A percentile compares a stretch with the other conserved stretches of the same genome.
Evolutionary conservation across 2,888 invertebrate species (phyloP).

Genomic region (Phasia obesa): DNA sequence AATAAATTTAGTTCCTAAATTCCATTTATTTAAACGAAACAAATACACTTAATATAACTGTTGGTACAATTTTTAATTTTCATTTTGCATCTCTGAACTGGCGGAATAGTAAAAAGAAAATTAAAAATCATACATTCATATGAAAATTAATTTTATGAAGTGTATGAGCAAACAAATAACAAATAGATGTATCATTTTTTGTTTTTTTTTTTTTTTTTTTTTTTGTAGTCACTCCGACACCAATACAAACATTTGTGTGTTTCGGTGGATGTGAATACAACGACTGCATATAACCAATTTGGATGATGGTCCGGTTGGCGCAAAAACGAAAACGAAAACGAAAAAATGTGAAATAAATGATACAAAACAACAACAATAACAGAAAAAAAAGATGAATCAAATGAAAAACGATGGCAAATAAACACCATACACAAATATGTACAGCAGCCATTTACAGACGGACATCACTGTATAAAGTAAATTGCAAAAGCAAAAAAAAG

Average conservation of each 20-base stretch:
- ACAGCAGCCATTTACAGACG: not conserved
- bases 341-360: slow-evolving; percentile 47
- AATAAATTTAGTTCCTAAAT: too few species aligned
- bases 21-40: not conserved
- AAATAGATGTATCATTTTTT: slow-evolving; percentile 50
- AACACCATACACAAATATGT: slow-evolving; percentile 30
- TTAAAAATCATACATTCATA: slow-evolving; percentile 61
- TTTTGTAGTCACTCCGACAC: slow-evolving; percentile 21
- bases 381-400: slow-evolving; percentile 46
- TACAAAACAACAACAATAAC: slow-evolving; percentile 41
- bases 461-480: slow-evolving; percentile 39
- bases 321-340: slow-evolving; percentile 39
- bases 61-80: not conserved
- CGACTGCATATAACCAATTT: slow-evolving; percentile 68
- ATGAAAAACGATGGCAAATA: slow-evolving; percentile 67
- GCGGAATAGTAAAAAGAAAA: slow-evolving; percentile 33
- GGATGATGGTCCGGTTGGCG: slow-evolving; percentile 65
- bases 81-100: slow-evolving; percentile 2
- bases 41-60: not conserved
- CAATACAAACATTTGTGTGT: not conserved
- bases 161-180: slow-evolving; percentile 29
- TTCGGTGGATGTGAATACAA: slow-evolving; percentile 16
- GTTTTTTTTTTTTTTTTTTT: too few species aligned
- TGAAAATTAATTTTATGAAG: slow-evolving; percentile 64
- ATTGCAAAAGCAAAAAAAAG: slow-evolving; percentile 18